These are phyloP conservation scores for Gobiocypris rarus DNA, from an alignment of 2,113 vertebrate species.

Conservation along the genomic window DNA sequence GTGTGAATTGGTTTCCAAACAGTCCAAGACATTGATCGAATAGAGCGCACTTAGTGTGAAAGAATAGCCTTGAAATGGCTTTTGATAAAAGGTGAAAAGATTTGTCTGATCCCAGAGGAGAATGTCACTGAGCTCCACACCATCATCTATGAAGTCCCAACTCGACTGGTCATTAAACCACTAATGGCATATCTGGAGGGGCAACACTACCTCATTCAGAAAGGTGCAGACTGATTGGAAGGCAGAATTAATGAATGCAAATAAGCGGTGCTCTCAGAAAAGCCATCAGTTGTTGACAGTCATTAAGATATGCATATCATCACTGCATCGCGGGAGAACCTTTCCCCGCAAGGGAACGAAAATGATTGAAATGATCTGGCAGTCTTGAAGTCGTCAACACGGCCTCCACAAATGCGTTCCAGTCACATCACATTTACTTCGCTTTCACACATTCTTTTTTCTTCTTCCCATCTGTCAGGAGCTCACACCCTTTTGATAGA, in stretches of 20 bases:
- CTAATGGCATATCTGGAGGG: slow-evolving; percentile 30
- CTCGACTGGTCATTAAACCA: slow-evolving; percentile 22
- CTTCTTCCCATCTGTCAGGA: slow-evolving; percentile 29
- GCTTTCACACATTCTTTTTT: slow-evolving; percentile 51
- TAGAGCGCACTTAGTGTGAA: neutral
- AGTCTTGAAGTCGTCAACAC: slow-evolving; percentile 63
- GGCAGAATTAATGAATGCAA: slow-evolving; percentile 59
- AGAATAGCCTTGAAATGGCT: slow-evolving; percentile 26
- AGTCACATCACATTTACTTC: slow-evolving; percentile 66
- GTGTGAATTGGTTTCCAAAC: slow-evolving; percentile 14
- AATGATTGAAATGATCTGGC: slow-evolving; percentile 67
- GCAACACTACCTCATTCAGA: slow-evolving; percentile 45
- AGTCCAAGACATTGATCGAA: slow-evolving; percentile 29
- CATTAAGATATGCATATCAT: slow-evolving; percentile 67
- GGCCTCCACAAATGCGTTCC: slow-evolving; percentile 59
- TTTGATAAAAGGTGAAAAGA: slow-evolving; percentile 42
- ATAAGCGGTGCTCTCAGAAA: slow-evolving; percentile 62
- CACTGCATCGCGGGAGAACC: slow-evolving; percentile 62
- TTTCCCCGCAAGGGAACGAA: slow-evolving; percentile 57
- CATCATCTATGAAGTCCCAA: neutral
- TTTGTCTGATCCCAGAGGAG: slow-evolving; percentile 34
- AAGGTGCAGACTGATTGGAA: slow-evolving; percentile 54
- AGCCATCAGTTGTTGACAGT: slow-evolving; percentile 67
- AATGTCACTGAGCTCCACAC: slow-evolving; percentile 4
- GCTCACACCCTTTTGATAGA: slow-evolving; percentile 33